These are phyloP conservation scores for Hydropotes inermis DNA, from an alignment of 2,113 vertebrate genomes.

Conservation along the genomic window DNA sequence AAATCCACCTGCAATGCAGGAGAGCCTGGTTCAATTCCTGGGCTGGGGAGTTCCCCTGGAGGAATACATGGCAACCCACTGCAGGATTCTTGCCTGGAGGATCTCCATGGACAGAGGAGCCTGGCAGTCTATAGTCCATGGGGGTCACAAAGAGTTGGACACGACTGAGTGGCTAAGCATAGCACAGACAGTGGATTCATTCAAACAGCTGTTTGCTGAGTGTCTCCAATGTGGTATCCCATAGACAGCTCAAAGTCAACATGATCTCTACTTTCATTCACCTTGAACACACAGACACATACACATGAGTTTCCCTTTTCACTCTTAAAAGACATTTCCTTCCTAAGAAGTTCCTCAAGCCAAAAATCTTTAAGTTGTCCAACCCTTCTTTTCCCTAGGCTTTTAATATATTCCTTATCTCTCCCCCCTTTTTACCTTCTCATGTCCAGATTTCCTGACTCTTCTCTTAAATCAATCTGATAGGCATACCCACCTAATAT, in stretches of 20 bases:
- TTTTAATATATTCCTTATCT: not conserved
- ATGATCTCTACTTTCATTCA: not conserved
- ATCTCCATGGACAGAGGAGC: not conserved
- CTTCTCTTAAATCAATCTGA: not conserved
- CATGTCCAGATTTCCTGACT: not conserved
- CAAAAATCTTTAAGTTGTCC: not conserved
- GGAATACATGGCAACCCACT: not conserved
- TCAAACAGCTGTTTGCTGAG: not conserved
- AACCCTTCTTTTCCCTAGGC: not conserved
- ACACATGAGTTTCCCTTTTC: not conserved
- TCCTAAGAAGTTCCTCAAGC: not conserved
- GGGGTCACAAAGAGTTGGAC: not conserved
- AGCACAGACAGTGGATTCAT: not conserved
- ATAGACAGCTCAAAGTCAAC: not conserved
- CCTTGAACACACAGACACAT: no score
- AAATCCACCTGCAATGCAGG: not conserved
- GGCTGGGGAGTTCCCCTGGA: not conserved
- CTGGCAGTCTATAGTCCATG: not conserved
- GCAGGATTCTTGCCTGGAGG: not conserved
- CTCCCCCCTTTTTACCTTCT: not conserved
- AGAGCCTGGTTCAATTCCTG: not conserved
- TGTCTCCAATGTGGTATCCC: not conserved
- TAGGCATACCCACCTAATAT: not conserved
- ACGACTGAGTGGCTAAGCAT: not conserved
- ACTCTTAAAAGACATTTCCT: not conserved